Evolutionary conservation across 1,140 invertebrate genomes (phyloP), one percentile per base, ranked within the genome.

Genomic region (Macrosteles quadrilineatus): DNA sequence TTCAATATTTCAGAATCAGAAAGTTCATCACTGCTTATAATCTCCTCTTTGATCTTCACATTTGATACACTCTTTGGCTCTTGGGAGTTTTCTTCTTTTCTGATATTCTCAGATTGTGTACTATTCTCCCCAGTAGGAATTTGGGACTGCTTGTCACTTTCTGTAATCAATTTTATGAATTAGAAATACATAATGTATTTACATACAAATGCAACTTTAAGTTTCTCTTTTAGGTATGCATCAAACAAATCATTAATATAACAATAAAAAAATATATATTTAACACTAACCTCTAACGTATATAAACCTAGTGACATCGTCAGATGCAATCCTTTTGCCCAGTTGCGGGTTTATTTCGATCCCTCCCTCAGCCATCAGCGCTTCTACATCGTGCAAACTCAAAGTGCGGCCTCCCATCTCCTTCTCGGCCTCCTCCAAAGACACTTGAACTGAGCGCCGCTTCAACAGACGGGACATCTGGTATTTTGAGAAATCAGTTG

Each of bases 391-490:
- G 70, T 91, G 90, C 57, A 98, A 85, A 23, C 90, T 92, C 70
- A 93, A 82, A 11, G 86, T 86, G 77, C 85, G 84, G 25, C 90
- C 90, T 30, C 90, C 92, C 86, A 97, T 94, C 84, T 96, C 93
- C 79, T 94, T 90, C 76, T 93, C 89, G 1, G 94, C 89, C 73
- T 88, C 83, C 77, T 98, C 92, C 32, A 98, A 83, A 62, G 88
- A 88, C 71, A 87, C 85, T 79, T 98, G 95, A 23, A 99, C 87
- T 66, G 90, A 87, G 74, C 91, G 88, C 70, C 95, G 85, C 80
- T 97, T 97, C 11, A 98, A 78, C 53, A 99, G 83, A 67, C 95
- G 87, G 75, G 91, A 86, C 89, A 99, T 92, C 87, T 99, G 94
- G 79, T 91, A 96, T 31, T 79, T 81, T 11, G 90, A 90, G 80